A percentile compares a stretch with the other conserved stretches of the same genome.
These are phyloP conservation scores for Scelioninae gen. 2 DNA, from an alignment of 2,888 invertebrate genomes.

Conservation along the genomic window DNA sequence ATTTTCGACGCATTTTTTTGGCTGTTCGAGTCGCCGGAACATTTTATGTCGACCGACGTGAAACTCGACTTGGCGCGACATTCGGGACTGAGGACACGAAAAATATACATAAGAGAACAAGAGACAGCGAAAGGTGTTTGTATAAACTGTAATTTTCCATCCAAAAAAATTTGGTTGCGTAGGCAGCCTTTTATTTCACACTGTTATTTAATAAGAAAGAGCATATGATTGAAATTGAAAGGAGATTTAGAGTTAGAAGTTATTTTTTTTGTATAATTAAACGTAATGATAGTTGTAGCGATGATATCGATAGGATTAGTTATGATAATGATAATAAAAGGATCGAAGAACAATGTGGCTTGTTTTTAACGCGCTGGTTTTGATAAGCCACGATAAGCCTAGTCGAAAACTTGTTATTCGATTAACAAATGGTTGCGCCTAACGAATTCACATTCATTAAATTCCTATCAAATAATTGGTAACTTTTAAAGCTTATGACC, in stretches of 20 bases:
- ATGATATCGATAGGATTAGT: conserved; percentile 26
- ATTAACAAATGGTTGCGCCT: conserved; percentile 39
- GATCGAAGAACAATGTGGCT: conserved; percentile 28
- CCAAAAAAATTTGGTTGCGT: conserved; percentile 31
- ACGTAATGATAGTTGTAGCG: conserved; percentile 12
- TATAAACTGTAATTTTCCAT: conserved; percentile 57
- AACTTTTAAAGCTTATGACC: too few relatives aligned
- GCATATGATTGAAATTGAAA: conserved; percentile 1
- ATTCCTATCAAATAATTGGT: too few relatives aligned
- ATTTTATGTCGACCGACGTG: too few relatives aligned
- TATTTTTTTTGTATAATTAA: conserved; percentile 35
- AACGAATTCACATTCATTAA: not conserved
- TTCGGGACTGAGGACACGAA: not conserved
- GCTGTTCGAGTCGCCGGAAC: not conserved
- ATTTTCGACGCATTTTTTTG: conserved; percentile 8
- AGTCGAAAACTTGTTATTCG: conserved; percentile 48
- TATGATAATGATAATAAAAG: conserved; percentile 35
- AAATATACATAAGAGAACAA: conserved; percentile 27
- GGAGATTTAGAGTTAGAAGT: conserved; percentile 1
- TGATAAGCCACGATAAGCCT: conserved; percentile 39
- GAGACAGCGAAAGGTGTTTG: conserved; percentile 24
- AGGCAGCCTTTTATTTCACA: conserved; percentile 28
- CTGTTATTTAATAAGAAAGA: conserved; percentile 11
- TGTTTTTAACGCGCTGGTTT: conserved; percentile 34
- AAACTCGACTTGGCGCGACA: not conserved